phyloP scores from a whole-genome alignment of 2,113 vertebrate genomes.

The Lucifuga dentata region DNA sequence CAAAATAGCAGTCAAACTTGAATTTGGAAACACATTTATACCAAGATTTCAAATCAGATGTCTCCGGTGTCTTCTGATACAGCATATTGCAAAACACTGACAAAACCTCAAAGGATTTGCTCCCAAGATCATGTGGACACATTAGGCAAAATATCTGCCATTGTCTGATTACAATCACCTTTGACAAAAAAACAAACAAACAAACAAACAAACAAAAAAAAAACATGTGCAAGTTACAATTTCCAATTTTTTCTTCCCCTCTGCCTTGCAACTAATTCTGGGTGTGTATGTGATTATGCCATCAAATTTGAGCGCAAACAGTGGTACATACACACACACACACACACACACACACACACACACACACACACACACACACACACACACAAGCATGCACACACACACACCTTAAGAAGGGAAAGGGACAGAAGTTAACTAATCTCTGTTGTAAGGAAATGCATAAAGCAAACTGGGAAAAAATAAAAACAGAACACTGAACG shows the following conservation, averaged over 20 bases:
- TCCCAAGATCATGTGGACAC: constrained; percentile 73
- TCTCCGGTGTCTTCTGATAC: constrained; percentile 47
- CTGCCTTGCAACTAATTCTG: constrained; percentile 12
- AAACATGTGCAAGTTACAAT: constrained; percentile 63
- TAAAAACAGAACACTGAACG: constrained; percentile 86
- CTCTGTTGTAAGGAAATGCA: constrained; percentile 86
- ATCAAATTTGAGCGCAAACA: constrained; percentile 47
- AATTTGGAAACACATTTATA: constrained; percentile 86
- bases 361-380: constrained; percentile 20
- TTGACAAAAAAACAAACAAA: too few species aligned
- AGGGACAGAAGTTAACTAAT: constrained; percentile 84
- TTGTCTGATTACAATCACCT: constrained; percentile 57
- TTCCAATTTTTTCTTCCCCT: constrained; percentile 37
- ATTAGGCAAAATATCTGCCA: constrained; percentile 55
- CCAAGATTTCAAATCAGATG: constrained; percentile 75
- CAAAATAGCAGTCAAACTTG: constrained; percentile 75
- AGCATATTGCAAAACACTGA: constrained; percentile 50
- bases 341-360: constrained; percentile 47
- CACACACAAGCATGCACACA: constrained; percentile 40
- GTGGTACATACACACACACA: constrained; percentile 28
- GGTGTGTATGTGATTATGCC: constrained; percentile 5
- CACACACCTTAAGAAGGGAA: constrained; percentile 42
- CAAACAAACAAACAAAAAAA: constrained; percentile 49
- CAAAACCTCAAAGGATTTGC: constrained; percentile 61
- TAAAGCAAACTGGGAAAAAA: constrained; percentile 85